Conservation (phyloP, 2,797 vertebrate genomes). For the Acanthornis magna region DNA sequence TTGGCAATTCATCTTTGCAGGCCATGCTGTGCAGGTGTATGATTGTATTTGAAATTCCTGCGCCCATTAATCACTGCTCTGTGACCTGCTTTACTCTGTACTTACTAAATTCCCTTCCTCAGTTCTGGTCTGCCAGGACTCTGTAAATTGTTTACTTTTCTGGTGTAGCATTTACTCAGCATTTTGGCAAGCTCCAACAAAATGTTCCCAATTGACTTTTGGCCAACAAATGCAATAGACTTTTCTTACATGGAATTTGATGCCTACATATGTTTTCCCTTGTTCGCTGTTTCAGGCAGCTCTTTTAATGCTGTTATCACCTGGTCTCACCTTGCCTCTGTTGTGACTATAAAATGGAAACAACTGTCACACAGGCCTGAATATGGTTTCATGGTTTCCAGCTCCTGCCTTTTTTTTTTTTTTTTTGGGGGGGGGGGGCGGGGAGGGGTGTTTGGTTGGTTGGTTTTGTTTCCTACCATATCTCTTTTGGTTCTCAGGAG, state of each 20-base stretch:
- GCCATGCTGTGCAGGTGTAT: slow-evolving; percentile 11
- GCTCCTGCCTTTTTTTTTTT: not conserved
- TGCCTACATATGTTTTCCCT: not conserved
- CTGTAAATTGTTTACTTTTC: slow-evolving; percentile 52
- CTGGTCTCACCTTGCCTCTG: not conserved
- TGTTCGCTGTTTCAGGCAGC: not conserved
- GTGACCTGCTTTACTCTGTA: slow-evolving; percentile 26
- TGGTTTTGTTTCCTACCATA: not conserved
- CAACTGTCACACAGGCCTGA: not conserved
- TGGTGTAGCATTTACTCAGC: slow-evolving; percentile 4
- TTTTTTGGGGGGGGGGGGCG: not conserved
- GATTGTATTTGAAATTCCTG: slow-evolving; percentile 58
- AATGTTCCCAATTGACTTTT: not conserved
- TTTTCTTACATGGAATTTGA: slow-evolving; percentile 6
- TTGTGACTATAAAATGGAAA: not conserved
- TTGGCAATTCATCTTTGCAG: slow-evolving; percentile 47
- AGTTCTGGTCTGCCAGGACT: not conserved
- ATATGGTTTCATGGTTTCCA: not conserved
- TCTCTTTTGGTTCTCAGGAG: not conserved
- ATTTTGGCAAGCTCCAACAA: slow-evolving; percentile 20
- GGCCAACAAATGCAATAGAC: not conserved
- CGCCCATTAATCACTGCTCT: slow-evolving; percentile 64
- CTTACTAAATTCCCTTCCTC: not conserved
- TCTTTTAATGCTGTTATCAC: slow-evolving; percentile 1
- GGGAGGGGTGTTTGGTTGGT: not conserved